Base-by-base conservation (phyloP, 2,888 invertebrate genomes). In the Ypsolopha sequella region DNA sequence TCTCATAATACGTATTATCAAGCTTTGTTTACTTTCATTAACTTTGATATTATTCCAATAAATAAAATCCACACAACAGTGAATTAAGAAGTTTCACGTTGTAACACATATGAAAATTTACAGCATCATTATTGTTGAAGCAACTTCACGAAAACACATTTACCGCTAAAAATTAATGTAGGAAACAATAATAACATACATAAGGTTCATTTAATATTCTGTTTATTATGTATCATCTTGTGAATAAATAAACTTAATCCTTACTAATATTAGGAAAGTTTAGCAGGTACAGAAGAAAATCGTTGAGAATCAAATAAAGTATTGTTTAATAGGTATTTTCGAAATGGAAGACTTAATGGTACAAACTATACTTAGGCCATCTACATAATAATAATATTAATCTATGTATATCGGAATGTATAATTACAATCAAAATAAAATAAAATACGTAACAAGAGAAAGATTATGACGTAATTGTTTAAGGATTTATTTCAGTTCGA, bases 291-390 rank as follows among this genome's bases (percentile, higher is more conserved):
- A 67, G 64, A 76, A 76, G 62, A 70, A 69, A 65, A 62, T 14
- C 14, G 7, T 46, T 8, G n/a, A 34, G 51, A 11, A 39, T 8
- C 8, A 46, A 45, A 51, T 7, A 41, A 45, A 45, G 33, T n/a
- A 38, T 34, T 35, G 39, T 46, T 35, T 48, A 11, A 13, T 41
- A 47, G 47, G 34, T 52, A 69, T 66, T 69, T 70, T 75, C 56
- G 76, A 80, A 80, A 76, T 85, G 85, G 85, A 85, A 85, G 85
- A 85, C 85, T 75, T 76, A 77, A 76, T 70, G 56, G 57, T 55
- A 51, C 52, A 57, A 53, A 54, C 53, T 54, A 55, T 56, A 55
- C 51, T 57, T 58, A 57, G 55, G 73, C 72, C 66, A 66, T 69
- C 68, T 73, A 73, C 65, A 55, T 70, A 77, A 80, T 76, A 77